Evolutionary conservation across 2,797 vertebrate species (phyloP).

Genomic region (Bradypodion pumilum): DNA sequence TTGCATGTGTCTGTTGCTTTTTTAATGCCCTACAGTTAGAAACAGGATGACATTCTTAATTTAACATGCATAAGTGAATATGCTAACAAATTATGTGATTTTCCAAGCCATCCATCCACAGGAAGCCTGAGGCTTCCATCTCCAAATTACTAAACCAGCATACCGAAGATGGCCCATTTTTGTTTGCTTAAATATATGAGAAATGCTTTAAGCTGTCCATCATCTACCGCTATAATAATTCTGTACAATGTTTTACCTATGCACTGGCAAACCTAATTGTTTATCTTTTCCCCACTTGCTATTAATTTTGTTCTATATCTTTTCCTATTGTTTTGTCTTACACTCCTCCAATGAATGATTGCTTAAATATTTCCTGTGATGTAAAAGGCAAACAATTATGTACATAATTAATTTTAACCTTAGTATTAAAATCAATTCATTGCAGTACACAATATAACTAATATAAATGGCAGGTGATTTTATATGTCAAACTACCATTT

Average conservation of each 20-base stretch:
- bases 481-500: slow-evolving; percentile 34
- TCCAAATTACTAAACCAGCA: neutral
- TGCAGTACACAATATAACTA: no score
- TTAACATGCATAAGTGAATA: slow-evolving; percentile 19
- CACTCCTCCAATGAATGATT: neutral
- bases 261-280: neutral
- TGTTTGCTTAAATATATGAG: neutral
- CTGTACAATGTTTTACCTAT: neutral
- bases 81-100: slow-evolving; percentile 16
- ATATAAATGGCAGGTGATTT: slow-evolving; percentile 36
- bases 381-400: neutral
- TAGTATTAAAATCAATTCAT: neutral
- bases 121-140: neutral
- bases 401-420: slow-evolving; percentile 9
- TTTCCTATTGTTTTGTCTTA: neutral
- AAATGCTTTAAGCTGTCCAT: neutral
- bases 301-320: neutral
- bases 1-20: neutral
- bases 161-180: neutral
- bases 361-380: neutral
- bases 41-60: slow-evolving; percentile 9
- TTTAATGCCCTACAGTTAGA: neutral
- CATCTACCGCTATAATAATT: neutral
- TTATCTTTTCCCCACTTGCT: no score
- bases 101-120: slow-evolving; percentile 1